Base-by-base conservation (phyloP, 2,797 vertebrate species). In the Sibirionetta formosa region DNA sequence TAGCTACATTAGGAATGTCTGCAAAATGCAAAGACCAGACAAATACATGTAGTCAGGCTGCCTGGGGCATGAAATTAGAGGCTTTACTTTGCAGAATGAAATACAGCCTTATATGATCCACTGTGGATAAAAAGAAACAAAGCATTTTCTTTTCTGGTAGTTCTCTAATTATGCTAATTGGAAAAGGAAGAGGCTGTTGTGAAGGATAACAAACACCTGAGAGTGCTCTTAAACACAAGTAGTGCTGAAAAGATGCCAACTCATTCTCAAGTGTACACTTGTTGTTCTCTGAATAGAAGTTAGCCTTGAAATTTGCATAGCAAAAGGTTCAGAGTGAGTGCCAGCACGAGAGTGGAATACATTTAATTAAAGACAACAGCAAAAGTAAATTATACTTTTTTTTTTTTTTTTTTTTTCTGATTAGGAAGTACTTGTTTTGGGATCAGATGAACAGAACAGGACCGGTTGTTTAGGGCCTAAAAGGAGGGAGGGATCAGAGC, bases 331-430 rank as follows among this genome's bases (percentile, higher is more conserved):
- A 93, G 94, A 82, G 72, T 81, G 86, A 97, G 95, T 96, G 81
- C 92, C 92, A 93, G 72, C 83, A 92, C 90, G 76, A 79, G 97
- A 93, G 93, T 95, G 88, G 94, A 97, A 98, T 97, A 86, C 94
- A 93, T 97, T 98, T 97, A 98, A 98, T 98, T 98, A 98, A 97
- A 97, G 95, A 88, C 90, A 97, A 97, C 93, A 96, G 93, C 91
- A 97, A 98, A 98, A 91, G 94, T 96, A 96, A 97, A 97, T 95
- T 31, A 96, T 96, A 96, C 93, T 93, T 86, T 88, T 93, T 93
- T 93, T 86, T 88, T 93, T 48, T 48, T 46, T 20, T 46, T 48
- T 38, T 17, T 9, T 36, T 11, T 94, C 96, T 97, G 96, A 97
- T 98, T 97, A 97, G 95, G 87, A 95, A 78, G 88, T 94, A 70